These are phyloP conservation scores for Orestias chungarensis DNA, from an alignment of 2,797 vertebrate species.

Conservation along the genomic window DNA sequence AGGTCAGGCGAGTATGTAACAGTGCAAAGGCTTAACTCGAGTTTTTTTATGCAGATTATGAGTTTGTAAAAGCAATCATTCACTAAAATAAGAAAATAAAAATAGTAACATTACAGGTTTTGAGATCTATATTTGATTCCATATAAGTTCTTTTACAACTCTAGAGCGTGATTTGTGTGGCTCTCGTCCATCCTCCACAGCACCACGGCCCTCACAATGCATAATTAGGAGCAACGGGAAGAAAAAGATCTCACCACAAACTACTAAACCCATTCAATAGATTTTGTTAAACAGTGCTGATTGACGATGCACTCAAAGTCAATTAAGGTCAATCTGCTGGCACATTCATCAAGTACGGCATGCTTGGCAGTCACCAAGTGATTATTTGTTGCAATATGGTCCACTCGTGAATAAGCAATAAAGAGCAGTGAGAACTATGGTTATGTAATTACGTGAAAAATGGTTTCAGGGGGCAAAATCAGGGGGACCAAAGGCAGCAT, in stretches of 20 bases:
- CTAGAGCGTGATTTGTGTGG: conserved; percentile 15
- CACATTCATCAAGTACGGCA: conserved; percentile 42
- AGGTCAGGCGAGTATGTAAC: conserved; percentile 32
- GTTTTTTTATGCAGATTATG: conserved; percentile 31
- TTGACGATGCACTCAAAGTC: conserved; percentile 67
- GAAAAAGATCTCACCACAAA: conserved; percentile 71
- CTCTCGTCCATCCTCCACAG: conserved; percentile 19
- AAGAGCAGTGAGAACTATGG: conserved; percentile 38
- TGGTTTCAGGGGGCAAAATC: conserved; percentile 14
- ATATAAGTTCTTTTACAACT: conserved; percentile 13
- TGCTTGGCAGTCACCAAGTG: conserved; percentile 36
- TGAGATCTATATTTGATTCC: conserved; percentile 10
- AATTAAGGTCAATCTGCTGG: conserved; percentile 70
- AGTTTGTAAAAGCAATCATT: conserved; percentile 17
- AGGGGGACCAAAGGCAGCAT: not conserved
- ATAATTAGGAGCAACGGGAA: too few species aligned
- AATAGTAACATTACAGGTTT: too few species aligned
- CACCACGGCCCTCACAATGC: not conserved
- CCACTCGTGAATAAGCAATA: conserved; percentile 28
- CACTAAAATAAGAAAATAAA: not conserved
- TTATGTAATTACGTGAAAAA: conserved; percentile 51
- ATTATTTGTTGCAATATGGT: conserved; percentile 30
- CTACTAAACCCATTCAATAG: conserved; percentile 74
- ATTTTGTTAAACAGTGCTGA: conserved; percentile 58
- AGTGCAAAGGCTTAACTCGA: conserved; percentile 21